phyloP scores from a whole-genome alignment of 1,140 invertebrate species.

The Neelides sp. region DNA sequence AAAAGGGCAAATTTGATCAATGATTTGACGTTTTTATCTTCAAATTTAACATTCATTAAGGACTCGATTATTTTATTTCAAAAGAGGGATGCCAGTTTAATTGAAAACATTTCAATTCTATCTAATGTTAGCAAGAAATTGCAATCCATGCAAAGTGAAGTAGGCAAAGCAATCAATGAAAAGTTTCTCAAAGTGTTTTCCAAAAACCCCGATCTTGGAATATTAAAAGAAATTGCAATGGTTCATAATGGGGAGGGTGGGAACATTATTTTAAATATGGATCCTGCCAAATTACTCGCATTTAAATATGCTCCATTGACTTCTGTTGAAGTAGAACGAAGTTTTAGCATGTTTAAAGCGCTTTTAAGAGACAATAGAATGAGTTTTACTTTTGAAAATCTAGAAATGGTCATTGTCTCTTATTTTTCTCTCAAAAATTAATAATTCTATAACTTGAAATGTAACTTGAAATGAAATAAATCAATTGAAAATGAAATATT shows the following conservation, averaged over 20 bases:
- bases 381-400: background rate
- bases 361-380: background rate
- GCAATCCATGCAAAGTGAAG: background rate
- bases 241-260: background rate
- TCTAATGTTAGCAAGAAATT: background rate
- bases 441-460: background rate
- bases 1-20: no score
- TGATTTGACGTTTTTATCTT: no score
- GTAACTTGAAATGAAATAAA: no score
- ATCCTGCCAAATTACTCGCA: background rate
- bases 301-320: slow-evolving; percentile 9
- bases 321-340: background rate
- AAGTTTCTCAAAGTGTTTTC: background rate
- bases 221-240: background rate
- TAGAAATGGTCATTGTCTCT: background rate
- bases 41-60: no score
- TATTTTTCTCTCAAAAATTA: background rate
- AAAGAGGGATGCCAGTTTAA: background rate
- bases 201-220: background rate
- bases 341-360: slow-evolving; percentile 6
- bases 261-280: background rate
- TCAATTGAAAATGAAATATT: no score
- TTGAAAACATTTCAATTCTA: background rate
- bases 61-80: no score
- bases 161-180: background rate